A percentile compares a stretch with the other conserved stretches of the same genome.
Evolutionary conservation across 2,113 vertebrate genomes (phyloP).

Genomic region (Alosa alosa): DNA sequence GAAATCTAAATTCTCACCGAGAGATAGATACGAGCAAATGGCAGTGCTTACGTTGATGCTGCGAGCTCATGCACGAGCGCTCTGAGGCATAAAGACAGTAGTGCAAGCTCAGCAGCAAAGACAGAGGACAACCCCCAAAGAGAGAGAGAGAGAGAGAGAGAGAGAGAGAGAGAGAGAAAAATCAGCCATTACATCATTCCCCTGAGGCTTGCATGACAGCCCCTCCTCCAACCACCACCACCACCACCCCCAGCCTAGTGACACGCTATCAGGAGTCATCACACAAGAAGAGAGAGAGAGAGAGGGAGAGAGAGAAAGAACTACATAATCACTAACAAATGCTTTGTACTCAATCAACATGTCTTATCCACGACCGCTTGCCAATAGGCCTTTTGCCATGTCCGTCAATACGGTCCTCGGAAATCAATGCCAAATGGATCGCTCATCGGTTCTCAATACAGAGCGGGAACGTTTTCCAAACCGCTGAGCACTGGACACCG

Average conservation of each 20-base stretch:
- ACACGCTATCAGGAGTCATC: neutral
- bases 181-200: slow-evolving; percentile 3
- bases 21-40: slow-evolving; percentile 9
- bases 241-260: neutral
- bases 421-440: slow-evolving; percentile 19
- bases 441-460: neutral
- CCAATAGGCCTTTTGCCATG: neutral
- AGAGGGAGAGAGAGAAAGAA: neutral
- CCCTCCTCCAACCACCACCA: neutral
- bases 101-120: neutral
- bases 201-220: slow-evolving; percentile 8
- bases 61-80: neutral
- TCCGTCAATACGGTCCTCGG: neutral
- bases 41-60: neutral
- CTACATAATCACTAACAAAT: neutral
- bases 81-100: slow-evolving; percentile 8
- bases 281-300: slow-evolving; percentile 25
- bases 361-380: neutral
- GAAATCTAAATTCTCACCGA: neutral
- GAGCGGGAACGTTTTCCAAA: neutral
- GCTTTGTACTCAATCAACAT: neutral
- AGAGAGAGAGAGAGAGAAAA: neutral
- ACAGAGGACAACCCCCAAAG: neutral
- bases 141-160: slow-evolving; percentile 21
- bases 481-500: neutral